Evolutionary conservation across 2,888 invertebrate species (phyloP), one percentile per base, ranked within the genome.

Genomic region (Ischnus inquisitorius): DNA sequence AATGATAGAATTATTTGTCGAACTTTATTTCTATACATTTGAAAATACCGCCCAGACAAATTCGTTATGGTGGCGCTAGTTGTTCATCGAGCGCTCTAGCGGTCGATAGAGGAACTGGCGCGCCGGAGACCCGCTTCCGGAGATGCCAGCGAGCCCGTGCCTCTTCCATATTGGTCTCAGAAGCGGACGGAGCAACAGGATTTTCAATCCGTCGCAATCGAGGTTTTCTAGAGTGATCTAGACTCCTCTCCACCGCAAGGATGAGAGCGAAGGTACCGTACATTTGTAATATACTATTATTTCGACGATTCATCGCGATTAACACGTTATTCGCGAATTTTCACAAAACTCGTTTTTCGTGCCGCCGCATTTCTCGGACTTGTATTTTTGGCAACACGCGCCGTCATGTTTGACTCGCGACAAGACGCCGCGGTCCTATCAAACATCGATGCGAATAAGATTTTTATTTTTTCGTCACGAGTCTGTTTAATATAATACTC

Each of bases 281-380:
- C 68, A 51, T 75, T 57, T 12, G 39, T 75, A 39, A 51, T 19
- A 39, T 71, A 3, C 69, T 39, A 19, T 82, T 87, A 86, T 86
- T 88, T 88, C 62, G 22, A 76, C 72, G 39, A 25, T 83, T 8
- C 46, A 78, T 80, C 39, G 79, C 87, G 86, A 54, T 8, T 54
- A 86, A 87, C 86, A 90, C 91, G 91, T 91, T 93, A 91, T 92
- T 97, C 97, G 83, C 94, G 48, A 34, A 34, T 39, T 64, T 64
- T 64, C n/a, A n/a, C 16, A 2, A 43, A 34, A 12, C 2, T 22
- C 28, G 25, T 25, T 3, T 72, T 8, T 48, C 19, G 8, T 19
- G 48, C 16, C 48, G 57, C 25, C 19, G 28, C 14, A 57, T 14
- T 57, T 28, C 4, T 57, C 25, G 12, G 14, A 74, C 12, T n/a